Percentiles rank a stretch among this genome's conserved stretches.
Conservation (phyloP, 64 coral and sea anemone species). For the Montipora foliosa region DNA sequence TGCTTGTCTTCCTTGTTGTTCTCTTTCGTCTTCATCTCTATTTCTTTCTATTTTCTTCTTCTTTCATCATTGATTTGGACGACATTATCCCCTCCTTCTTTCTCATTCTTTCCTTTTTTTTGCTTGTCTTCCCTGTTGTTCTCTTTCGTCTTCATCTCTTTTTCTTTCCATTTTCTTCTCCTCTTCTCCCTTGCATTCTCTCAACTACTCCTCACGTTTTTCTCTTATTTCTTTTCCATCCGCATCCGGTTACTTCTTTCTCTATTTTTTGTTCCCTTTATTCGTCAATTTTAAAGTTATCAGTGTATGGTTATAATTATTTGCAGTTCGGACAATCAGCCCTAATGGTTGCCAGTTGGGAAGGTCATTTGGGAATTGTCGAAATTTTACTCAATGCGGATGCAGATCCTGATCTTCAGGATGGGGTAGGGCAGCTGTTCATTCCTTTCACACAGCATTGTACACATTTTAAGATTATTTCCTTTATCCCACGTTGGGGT, state of each 20-base stretch:
- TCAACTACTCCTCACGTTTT: neutral
- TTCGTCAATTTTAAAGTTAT: neutral
- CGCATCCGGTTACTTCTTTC: neutral
- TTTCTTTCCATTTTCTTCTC: neutral
- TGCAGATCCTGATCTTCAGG: slow-evolving; percentile 77
- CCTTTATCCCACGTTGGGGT: neutral
- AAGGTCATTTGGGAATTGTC: slow-evolving; percentile 77
- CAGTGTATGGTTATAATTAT: neutral
- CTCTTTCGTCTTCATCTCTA: too few relatives aligned
- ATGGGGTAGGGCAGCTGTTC: slow-evolving; percentile 37
- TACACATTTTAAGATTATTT: too few relatives aligned
- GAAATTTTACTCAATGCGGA: slow-evolving; percentile 56
- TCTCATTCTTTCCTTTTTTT: too few relatives aligned
- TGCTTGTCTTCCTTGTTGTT: too few relatives aligned
- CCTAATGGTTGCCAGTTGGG: slow-evolving; percentile 79
- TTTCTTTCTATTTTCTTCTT: neutral
- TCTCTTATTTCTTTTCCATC: neutral
- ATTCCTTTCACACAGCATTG: neutral
- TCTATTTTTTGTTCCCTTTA: neutral
- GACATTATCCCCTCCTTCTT: too few relatives aligned
- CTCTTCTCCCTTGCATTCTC: neutral
- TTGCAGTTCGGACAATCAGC: slow-evolving; percentile 93
- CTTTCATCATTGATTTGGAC: too few relatives aligned
- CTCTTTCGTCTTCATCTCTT: too few relatives aligned
- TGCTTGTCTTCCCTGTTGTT: too few relatives aligned